phyloP scores from a whole-genome alignment of 2,888 invertebrate species.

The Pollenia griseotomentosa region DNA sequence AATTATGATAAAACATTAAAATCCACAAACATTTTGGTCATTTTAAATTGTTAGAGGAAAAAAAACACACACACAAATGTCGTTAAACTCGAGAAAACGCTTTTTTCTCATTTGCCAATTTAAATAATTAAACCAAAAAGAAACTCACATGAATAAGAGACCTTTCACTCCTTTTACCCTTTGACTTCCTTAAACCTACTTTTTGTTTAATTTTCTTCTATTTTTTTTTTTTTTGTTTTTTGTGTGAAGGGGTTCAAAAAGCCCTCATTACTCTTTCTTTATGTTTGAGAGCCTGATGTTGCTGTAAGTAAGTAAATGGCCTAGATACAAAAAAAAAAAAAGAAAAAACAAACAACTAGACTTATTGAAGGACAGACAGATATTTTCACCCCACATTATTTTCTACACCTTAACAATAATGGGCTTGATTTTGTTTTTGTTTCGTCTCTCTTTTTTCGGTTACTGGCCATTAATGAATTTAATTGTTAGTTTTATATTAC shows the following conservation, averaged over 20 bases:
- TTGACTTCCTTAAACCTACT: slow-evolving; percentile 37
- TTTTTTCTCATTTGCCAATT: slow-evolving; percentile 8
- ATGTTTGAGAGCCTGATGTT: not conserved
- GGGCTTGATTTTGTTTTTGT: not conserved
- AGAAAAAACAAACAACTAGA: not conserved
- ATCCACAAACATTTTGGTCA: slow-evolving; percentile 5
- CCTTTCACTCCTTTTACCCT: slow-evolving; percentile 22
- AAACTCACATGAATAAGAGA: slow-evolving; percentile 20
- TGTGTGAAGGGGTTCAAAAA: slow-evolving; percentile 27
- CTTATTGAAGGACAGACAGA: not conserved
- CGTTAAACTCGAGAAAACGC: slow-evolving; percentile 41
- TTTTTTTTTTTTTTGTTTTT: not conserved
- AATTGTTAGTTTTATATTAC: slow-evolving; percentile 66
- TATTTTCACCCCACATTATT: slow-evolving; percentile 46
- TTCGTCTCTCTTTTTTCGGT: slow-evolving; percentile 1
- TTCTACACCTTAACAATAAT: slow-evolving; percentile 42
- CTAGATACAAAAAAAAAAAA: slow-evolving; percentile 32
- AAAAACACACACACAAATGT: slow-evolving; percentile 34
- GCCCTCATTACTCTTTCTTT: slow-evolving; percentile 36
- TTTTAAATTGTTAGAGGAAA: not conserved
- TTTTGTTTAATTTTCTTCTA: not conserved
- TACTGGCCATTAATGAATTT: slow-evolving; percentile 66
- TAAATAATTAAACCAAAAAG: slow-evolving; percentile 19
- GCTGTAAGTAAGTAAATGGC: slow-evolving; percentile 53
- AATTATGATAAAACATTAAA: slow-evolving; percentile 20